These are phyloP conservation scores for Tragelaphus buxtoni DNA, from an alignment of 2,113 vertebrate genomes.

Conservation along the genomic window DNA sequence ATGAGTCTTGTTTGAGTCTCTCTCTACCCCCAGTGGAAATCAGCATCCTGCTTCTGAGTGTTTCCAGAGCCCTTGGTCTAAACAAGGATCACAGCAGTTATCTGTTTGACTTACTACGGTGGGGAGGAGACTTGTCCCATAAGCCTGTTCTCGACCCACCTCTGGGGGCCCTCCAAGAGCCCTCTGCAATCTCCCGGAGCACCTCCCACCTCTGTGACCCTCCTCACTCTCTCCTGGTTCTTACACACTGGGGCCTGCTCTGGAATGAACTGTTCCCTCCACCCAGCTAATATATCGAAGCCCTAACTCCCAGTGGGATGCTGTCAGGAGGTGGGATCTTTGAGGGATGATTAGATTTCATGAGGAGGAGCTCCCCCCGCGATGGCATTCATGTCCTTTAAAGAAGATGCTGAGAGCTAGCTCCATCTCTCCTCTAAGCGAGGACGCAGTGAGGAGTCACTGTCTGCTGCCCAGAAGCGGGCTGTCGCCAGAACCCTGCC, in stretches of 20 bases:
- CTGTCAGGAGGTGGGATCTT: neutral
- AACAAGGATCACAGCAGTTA: fast-evolving
- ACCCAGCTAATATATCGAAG: neutral
- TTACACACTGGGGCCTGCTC: neutral
- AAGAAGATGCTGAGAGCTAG: neutral
- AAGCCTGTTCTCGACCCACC: fast-evolving
- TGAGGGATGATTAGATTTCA: neutral
- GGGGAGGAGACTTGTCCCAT: too few relatives aligned
- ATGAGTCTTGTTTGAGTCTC: too few relatives aligned
- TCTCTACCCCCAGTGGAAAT: neutral
- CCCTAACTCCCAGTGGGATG: fast-evolving
- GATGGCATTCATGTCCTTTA: neutral
- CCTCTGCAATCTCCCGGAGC: neutral
- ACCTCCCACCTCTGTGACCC: fast-evolving
- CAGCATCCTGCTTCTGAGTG: fast-evolving
- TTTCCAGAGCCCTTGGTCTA: too few relatives aligned
- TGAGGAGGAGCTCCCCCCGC: neutral
- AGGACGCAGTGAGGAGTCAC: neutral
- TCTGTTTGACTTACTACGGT: fast-evolving
- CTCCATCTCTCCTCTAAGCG: neutral
- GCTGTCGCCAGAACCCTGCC: too few relatives aligned
- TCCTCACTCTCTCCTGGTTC: neutral
- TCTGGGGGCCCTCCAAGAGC: neutral
- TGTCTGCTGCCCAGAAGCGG: neutral
- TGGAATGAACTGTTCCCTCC: neutral